Evolutionary conservation across 1,140 invertebrate species (phyloP).

Genomic region (Bursaphelenchus mucronatus): DNA sequence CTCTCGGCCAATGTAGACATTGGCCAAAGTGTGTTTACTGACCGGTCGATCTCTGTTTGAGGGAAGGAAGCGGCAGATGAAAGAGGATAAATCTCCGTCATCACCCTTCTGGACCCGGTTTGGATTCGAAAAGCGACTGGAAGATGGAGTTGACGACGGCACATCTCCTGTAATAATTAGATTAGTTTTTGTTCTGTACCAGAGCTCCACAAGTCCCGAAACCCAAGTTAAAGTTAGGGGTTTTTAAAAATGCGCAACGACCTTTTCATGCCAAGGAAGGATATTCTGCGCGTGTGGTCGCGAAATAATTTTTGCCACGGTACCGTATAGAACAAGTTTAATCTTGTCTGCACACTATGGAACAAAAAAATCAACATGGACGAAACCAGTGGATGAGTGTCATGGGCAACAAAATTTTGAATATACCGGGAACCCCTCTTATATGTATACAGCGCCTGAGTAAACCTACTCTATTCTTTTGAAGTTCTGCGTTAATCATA

Average conservation of each 20-base stretch:
- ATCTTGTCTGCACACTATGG: slow-evolving; percentile 4
- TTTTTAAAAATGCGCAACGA: too few relatives aligned
- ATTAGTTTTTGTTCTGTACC: too few relatives aligned
- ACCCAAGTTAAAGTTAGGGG: too few relatives aligned
- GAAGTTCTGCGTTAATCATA: slow-evolving; percentile 9
- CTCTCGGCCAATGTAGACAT: background rate
- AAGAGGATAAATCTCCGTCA: background rate
- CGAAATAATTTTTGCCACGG: background rate
- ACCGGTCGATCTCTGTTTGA: background rate
- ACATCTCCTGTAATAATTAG: too few relatives aligned
- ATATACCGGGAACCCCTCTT: slow-evolving; percentile 5
- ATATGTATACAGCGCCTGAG: background rate
- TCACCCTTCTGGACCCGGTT: background rate
- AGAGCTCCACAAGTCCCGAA: too few relatives aligned
- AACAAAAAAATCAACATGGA: background rate
- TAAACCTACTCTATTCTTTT: slow-evolving; percentile 8
- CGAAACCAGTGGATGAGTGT: too few relatives aligned
- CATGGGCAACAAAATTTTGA: too few relatives aligned
- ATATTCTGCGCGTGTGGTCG: slow-evolving; percentile 4
- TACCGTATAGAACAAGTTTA: slow-evolving; percentile 1
- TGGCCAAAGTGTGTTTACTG: background rate
- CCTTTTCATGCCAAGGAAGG: too few relatives aligned
- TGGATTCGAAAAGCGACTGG: too few relatives aligned
- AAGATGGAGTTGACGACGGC: too few relatives aligned
- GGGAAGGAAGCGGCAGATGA: background rate